Conservation (phyloP, 2,888 invertebrate genomes). For the Myopa tessellatipennis region DNA sequence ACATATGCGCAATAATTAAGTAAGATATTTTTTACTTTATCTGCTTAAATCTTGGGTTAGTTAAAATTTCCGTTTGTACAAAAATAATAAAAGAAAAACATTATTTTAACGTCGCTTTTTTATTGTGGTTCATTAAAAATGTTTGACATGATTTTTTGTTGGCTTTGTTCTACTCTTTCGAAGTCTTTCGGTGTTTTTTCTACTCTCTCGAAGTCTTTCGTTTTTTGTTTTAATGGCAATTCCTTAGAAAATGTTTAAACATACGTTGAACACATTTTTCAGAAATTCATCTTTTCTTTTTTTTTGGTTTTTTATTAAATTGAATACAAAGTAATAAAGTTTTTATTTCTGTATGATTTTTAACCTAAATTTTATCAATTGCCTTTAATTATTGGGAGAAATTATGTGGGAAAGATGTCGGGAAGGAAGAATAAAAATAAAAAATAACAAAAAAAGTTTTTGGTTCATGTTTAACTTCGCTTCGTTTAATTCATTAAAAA, state of each 20-base stretch:
- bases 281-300: constrained; percentile 7
- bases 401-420: too few species aligned
- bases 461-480: neutral
- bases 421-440: too few species aligned
- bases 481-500: neutral
- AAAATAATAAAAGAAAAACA: too few species aligned
- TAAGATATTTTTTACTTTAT: too few species aligned
- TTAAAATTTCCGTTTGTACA: too few species aligned
- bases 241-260: constrained; percentile 29
- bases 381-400: too few species aligned
- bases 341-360: neutral
- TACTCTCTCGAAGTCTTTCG: constrained; percentile 1
- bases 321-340: neutral
- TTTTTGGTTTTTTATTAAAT: neutral
- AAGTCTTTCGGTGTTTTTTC: neutral
- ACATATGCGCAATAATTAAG: too few species aligned
- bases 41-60: too few species aligned
- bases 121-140: too few species aligned
- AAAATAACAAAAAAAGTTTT: neutral
- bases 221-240: constrained; percentile 20
- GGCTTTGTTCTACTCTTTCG: too few species aligned
- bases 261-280: constrained; percentile 37
- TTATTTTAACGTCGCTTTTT: too few species aligned
- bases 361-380: neutral
- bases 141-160: too few species aligned